These are phyloP conservation scores for Todus mexicanus DNA, from an alignment of 2,797 vertebrate genomes.

Conservation along the genomic window DNA sequence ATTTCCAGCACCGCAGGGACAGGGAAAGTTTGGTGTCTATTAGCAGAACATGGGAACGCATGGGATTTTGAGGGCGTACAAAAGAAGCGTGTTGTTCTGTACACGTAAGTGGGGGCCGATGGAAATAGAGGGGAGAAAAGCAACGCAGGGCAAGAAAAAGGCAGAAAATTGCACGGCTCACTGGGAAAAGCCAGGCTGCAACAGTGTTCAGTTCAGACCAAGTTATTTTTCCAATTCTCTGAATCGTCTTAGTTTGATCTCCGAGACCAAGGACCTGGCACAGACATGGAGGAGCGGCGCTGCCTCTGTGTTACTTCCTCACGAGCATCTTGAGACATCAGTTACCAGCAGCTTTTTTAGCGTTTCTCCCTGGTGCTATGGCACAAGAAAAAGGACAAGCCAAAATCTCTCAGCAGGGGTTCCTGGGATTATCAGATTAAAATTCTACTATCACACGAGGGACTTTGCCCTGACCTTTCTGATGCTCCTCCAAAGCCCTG, in stretches of 20 bases:
- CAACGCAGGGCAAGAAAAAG: neutral
- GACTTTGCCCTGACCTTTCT: neutral
- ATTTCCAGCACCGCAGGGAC: neutral
- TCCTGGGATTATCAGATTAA: conserved; percentile 3
- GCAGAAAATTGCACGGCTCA: neutral
- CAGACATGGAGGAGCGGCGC: neutral
- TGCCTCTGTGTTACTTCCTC: neutral
- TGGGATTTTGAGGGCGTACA: neutral
- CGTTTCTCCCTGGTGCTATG: neutral
- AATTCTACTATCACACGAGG: neutral
- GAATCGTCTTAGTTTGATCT: neutral
- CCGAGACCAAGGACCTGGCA: neutral
- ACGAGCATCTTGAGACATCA: neutral
- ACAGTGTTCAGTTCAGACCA: neutral
- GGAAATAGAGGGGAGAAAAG: neutral
- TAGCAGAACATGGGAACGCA: neutral
- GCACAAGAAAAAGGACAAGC: neutral
- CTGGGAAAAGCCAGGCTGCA: neutral
- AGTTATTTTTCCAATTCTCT: neutral
- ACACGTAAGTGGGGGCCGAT: neutral
- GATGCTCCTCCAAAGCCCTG: neutral
- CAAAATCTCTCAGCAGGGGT: neutral
- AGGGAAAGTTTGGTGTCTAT: neutral
- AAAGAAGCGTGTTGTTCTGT: neutral
- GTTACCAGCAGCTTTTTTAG: neutral